These are phyloP conservation scores for Pseudococcus jackbeardsleyi DNA, from an alignment of 2,888 invertebrate genomes.

Conservation along the genomic window DNA sequence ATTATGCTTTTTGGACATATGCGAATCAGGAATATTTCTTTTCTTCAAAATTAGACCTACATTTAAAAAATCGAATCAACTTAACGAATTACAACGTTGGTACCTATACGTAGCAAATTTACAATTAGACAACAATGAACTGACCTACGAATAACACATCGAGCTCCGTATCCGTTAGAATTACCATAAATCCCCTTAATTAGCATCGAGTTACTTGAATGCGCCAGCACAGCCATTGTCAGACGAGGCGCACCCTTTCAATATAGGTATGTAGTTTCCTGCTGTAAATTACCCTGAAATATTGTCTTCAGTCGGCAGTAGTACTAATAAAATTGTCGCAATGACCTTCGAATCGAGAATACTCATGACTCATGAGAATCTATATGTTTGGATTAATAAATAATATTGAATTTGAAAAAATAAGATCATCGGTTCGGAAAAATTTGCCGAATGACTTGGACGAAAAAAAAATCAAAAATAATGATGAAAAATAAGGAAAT, in stretches of 20 bases:
- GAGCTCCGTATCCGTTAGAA: slow-evolving; percentile 29
- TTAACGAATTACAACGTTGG: not conserved
- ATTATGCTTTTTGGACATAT: not conserved
- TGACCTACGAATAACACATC: slow-evolving; percentile 19
- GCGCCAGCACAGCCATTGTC: not conserved
- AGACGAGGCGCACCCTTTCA: slow-evolving; percentile 21
- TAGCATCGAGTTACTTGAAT: slow-evolving; percentile 32
- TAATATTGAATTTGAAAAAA: too few relatives aligned
- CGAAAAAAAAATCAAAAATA: too few relatives aligned
- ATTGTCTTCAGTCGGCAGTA: not conserved
- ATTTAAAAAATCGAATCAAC: not conserved
- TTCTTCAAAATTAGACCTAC: not conserved
- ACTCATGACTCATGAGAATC: not conserved
- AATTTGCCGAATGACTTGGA: too few relatives aligned
- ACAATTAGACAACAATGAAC: slow-evolving; percentile 16
- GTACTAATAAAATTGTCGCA: not conserved
- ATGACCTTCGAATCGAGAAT: not conserved
- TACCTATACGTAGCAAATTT: not conserved
- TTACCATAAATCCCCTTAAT: slow-evolving; percentile 45
- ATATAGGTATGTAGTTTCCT: slow-evolving; percentile 24
- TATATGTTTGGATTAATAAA: not conserved
- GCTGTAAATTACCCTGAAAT: slow-evolving; percentile 20
- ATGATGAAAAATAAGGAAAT: too few relatives aligned
- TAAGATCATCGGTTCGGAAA: too few relatives aligned
- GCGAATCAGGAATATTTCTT: not conserved